Percentiles rank a stretch among this genome's conserved stretches.
These are phyloP conservation scores for Platorchestia sp. DNA, from an alignment of 1,140 invertebrate genomes.

Conservation along the genomic window DNA sequence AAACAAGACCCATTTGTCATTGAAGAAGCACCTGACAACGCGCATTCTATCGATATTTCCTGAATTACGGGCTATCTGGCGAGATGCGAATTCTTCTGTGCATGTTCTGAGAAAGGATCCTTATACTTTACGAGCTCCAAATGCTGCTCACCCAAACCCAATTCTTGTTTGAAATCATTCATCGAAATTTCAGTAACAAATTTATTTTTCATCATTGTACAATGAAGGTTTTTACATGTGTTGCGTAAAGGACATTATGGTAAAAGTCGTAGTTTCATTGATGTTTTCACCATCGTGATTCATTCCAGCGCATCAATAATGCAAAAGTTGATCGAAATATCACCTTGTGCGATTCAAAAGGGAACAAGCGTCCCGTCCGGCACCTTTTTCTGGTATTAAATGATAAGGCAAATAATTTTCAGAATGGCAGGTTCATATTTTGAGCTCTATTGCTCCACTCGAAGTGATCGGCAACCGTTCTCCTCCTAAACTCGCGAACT, in stretches of 20 bases:
- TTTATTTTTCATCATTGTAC: neutral
- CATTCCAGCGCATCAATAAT: neutral
- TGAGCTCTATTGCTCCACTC: slow-evolving; percentile 26
- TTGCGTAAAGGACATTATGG: neutral
- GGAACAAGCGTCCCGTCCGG: neutral
- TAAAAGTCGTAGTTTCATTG: neutral
- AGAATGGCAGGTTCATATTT: slow-evolving; percentile 17
- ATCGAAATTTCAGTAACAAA: neutral
- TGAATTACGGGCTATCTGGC: slow-evolving; percentile 16
- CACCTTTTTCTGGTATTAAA: neutral
- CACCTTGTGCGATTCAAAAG: neutral
- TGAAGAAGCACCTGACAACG: slow-evolving; percentile 49
- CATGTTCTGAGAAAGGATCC: neutral
- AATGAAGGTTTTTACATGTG: neutral
- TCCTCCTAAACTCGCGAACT: slow-evolving; percentile 43
- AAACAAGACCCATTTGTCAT: slow-evolving; percentile 53
- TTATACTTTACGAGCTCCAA: neutral
- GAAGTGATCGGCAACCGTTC: slow-evolving; percentile 28
- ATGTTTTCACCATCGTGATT: neutral
- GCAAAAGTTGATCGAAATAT: neutral
- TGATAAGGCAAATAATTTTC: slow-evolving; percentile 21
- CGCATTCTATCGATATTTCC: slow-evolving; percentile 51
- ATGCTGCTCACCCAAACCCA: neutral
- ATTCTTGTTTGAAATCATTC: neutral
- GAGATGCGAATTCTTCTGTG: slow-evolving; percentile 39